Evolutionary conservation across 2,888 invertebrate species (phyloP).

Genomic region (Hipparchia sbordonii): DNA sequence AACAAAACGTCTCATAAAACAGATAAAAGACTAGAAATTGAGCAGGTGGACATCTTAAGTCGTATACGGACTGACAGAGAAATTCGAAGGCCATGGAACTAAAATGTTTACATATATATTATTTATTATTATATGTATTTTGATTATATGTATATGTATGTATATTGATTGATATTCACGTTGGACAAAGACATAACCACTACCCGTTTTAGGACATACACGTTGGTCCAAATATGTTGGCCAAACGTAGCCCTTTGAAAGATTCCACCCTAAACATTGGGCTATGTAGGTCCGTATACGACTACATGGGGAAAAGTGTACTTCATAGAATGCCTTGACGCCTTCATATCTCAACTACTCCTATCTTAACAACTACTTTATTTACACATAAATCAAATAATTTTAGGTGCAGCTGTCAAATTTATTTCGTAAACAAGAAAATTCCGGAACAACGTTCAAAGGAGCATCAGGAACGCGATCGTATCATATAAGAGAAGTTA

Average conservation of each 20-base stretch:
- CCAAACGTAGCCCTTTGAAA: too few relatives aligned
- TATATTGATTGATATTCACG: too few relatives aligned
- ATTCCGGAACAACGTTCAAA: neutral
- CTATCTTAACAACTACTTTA: neutral
- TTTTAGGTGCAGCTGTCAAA: constrained; percentile 6
- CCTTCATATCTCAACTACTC: neutral
- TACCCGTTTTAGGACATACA: too few relatives aligned
- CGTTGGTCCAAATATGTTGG: too few relatives aligned
- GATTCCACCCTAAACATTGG: too few relatives aligned
- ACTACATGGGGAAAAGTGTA: neutral
- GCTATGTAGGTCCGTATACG: neutral
- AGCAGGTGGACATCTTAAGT: constrained; percentile 40
- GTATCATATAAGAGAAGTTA: neutral
- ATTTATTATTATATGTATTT: too few relatives aligned
- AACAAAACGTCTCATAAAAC: constrained; percentile 4
- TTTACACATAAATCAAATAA: constrained; percentile 3
- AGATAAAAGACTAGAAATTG: constrained; percentile 67
- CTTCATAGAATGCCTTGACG: constrained; percentile 2
- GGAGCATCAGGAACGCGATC: neutral
- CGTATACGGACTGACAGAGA: neutral
- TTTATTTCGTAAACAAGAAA: neutral
- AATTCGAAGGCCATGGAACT: neutral
- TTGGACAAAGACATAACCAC: too few relatives aligned
- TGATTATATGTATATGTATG: too few relatives aligned
- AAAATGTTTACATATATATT: neutral